These are phyloP conservation scores for Spheniscus humboldti DNA, from an alignment of 2,797 vertebrate species.

Conservation along the genomic window DNA sequence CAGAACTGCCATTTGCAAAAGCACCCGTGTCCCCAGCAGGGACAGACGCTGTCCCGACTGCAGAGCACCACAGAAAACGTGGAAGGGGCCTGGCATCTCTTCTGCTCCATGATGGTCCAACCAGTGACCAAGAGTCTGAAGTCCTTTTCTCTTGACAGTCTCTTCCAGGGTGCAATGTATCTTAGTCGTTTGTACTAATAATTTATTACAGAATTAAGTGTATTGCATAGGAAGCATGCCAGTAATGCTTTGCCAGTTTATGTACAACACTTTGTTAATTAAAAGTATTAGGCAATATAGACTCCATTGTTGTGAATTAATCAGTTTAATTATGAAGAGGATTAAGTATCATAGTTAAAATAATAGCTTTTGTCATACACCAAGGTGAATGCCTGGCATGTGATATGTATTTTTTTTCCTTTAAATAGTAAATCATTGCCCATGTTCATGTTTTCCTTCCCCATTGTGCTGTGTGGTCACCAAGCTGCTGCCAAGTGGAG, in stretches of 20 bases:
- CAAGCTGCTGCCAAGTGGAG: not conserved
- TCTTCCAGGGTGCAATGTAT: constrained; percentile 1
- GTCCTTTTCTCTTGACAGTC: not conserved
- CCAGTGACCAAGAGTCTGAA: not conserved
- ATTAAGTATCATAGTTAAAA: constrained; percentile 58
- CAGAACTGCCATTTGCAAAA: not conserved
- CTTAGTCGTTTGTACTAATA: constrained; percentile 48
- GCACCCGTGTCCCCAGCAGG: not conserved
- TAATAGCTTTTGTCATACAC: constrained; percentile 25
- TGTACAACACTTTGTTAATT: constrained; percentile 72
- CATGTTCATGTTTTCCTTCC: not conserved
- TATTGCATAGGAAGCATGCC: constrained; percentile 68
- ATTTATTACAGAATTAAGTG: constrained; percentile 76
- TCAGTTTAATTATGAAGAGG: constrained; percentile 71
- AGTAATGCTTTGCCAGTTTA: constrained; percentile 52
- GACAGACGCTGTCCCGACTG: not conserved
- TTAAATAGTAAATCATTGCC: not conserved
- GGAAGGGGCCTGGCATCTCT: not conserved
- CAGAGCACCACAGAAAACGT: not conserved
- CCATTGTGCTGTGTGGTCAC: rapidly evolving
- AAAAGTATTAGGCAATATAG: constrained; percentile 70
- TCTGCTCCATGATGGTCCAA: not conserved
- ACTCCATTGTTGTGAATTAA: constrained; percentile 71
- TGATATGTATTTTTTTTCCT: not conserved
- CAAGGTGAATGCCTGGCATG: not conserved